A percentile compares a stretch with the other conserved stretches of the same genome.
These are phyloP conservation scores for Anhinga anhinga DNA, from an alignment of 2,113 vertebrate genomes.

Conservation along the genomic window DNA sequence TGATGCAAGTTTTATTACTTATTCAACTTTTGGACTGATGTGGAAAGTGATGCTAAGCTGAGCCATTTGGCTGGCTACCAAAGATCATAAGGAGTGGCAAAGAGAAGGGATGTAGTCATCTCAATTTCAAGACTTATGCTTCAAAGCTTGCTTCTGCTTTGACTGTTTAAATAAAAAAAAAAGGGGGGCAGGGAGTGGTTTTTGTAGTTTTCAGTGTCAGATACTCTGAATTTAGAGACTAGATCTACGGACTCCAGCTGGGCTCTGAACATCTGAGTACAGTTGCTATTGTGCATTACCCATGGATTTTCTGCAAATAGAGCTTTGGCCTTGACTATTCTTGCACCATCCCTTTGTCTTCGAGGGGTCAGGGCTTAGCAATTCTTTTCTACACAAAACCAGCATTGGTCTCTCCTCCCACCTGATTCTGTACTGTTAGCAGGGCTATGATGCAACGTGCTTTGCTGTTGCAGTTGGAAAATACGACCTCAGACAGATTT, in stretches of 20 bases:
- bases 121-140: background rate
- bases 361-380: background rate
- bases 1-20: constrained; percentile 16
- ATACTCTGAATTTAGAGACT: background rate
- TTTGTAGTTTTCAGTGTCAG: background rate
- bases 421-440: background rate
- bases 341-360: background rate
- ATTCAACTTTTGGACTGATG: constrained; percentile 10
- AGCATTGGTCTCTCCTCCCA: background rate
- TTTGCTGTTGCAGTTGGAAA: background rate
- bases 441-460: background rate
- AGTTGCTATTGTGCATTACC: background rate
- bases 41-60: constrained; percentile 32
- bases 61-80: constrained; percentile 26
- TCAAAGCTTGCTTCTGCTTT: constrained; percentile 12
- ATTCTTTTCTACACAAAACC: background rate
- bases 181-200: accelerated
- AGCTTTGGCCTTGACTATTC: constrained; percentile 19
- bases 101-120: background rate
- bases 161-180: background rate
- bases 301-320: constrained; percentile 9
- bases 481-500: background rate
- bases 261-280: background rate
- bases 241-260: background rate
- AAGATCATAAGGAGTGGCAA: background rate